These are phyloP conservation scores for Amiota minor DNA, from an alignment of 2,888 invertebrate genomes.

Conservation along the genomic window DNA sequence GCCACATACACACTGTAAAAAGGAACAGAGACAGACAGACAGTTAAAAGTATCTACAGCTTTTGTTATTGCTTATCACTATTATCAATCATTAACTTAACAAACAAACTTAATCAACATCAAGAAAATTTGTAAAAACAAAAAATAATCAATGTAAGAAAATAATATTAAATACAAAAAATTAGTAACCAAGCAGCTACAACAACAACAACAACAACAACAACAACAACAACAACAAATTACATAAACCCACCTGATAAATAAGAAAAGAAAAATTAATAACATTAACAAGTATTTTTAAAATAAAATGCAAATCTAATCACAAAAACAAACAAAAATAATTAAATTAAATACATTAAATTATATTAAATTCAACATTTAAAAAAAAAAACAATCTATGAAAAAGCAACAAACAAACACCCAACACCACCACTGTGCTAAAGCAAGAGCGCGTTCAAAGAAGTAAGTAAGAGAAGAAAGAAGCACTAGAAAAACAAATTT, in stretches of 20 bases:
- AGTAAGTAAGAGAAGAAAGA: conserved; percentile 9
- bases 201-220: conserved; percentile 23
- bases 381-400: conserved; percentile 18
- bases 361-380: conserved; percentile 27
- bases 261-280: not conserved
- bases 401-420: conserved; percentile 33
- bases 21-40: conserved; percentile 44
- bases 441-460: conserved; percentile 9
- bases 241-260: conserved; percentile 25
- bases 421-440: conserved; percentile 33
- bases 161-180: not conserved
- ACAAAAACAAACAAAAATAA: not conserved
- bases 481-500: conserved; percentile 36
- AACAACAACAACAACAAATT: conserved; percentile 23
- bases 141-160: conserved; percentile 49
- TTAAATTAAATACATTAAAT: not conserved
- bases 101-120: conserved; percentile 3
- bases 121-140: conserved; percentile 33
- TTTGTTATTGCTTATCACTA: conserved; percentile 27
- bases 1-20: conserved; percentile 56
- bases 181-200: conserved; percentile 25
- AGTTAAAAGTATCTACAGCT: not conserved
- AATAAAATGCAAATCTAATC: conserved; percentile 7
- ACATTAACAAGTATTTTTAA: not conserved
- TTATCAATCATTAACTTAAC: too few relatives aligned